Evolutionary conservation across 2,888 invertebrate genomes (phyloP), one percentile per base, ranked within the genome.

Genomic region (Anthophora plumipes): DNA sequence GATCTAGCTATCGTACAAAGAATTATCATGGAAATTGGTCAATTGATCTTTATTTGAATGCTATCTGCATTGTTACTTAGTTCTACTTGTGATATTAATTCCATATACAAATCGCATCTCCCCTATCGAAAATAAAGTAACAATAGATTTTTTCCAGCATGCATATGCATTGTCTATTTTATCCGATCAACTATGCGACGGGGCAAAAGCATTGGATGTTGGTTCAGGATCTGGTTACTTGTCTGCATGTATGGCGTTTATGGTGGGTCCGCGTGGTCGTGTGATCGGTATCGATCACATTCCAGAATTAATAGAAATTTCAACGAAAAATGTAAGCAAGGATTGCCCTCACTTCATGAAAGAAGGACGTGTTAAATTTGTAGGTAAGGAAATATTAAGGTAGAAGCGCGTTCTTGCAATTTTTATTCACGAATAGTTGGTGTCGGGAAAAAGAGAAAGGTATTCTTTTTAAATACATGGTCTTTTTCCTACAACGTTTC

Each of bases 151-250:
- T 61, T 85, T 83, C n/a, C 91, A 98, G 98, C 98, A 99, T 94
- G 98, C 98, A 0, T 97, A 97, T 94, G 98, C 98, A 17, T 94
- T 99, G 90, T 98, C 98, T 93, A 95, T 96, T 82, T 94, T 99
- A 60, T 96, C 96, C 87, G 96, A 97, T 85, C 97, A 98, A 85
- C 94, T 99, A 63, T 83, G 90, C 88, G 87, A 94, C 90, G 95
- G 94, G 7, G 93, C 94, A 20, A 94, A 91, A 83, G 95, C 93
- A 12, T 90, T 95, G 72, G 95, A 95, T 89, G 94, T 95, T 66
- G 95, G 95, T 14, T 95, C 95, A 14, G 95, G 95, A 9, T 94
- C 94, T 70, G 95, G 95, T 11, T 95, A 95, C 87, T 91, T 95
- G 39, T 94, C 95, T 0, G 94, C 94, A 9, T 95, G 95, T 83